Percentiles rank a stretch among this genome's conserved stretches.
phyloP scores from a whole-genome alignment of 2,797 vertebrate genomes.

The Hippocampus kuda region DNA sequence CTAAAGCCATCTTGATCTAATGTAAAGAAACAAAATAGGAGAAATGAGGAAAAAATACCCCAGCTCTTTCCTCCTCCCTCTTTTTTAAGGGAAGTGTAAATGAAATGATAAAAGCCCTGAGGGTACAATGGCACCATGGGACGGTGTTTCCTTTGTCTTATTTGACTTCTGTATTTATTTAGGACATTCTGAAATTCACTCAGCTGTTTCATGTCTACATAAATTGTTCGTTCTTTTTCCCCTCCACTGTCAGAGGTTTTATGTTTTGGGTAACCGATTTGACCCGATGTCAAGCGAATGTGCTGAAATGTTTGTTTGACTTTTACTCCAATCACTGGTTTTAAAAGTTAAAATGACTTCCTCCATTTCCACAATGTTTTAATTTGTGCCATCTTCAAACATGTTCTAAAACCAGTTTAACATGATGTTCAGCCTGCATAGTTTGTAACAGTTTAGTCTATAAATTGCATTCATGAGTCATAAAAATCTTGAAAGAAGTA shows the following conservation, averaged over 20 bases:
- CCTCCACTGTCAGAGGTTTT: conserved; percentile 29
- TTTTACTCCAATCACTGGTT: conserved; percentile 32
- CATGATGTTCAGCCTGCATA: conserved; percentile 41
- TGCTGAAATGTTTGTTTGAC: conserved; percentile 30
- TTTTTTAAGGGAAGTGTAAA: conserved; percentile 64
- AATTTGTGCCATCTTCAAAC: conserved; percentile 23
- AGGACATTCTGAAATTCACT: conserved; percentile 36
- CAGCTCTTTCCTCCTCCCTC: conserved; percentile 43
- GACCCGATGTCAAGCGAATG: conserved; percentile 55
- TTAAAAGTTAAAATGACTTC: conserved; percentile 14
- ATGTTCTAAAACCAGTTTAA: conserved; percentile 49
- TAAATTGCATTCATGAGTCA: conserved; percentile 20
- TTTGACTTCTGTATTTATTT: conserved; percentile 53
- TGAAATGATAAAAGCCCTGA: conserved; percentile 48
- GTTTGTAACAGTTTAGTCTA: conserved; percentile 48
- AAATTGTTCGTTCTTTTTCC: conserved; percentile 27
- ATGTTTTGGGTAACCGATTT: conserved; percentile 29
- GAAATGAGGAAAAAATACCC: conserved; percentile 57
- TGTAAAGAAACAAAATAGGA: conserved; percentile 68
- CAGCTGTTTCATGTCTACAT: conserved; percentile 30
- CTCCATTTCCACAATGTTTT: background rate
- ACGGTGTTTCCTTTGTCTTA: conserved; percentile 37
- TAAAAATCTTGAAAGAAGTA: background rate
- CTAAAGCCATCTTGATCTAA: conserved; percentile 72
- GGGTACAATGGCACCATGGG: conserved; percentile 61